Percentiles rank a stretch among this genome's conserved stretches.
phyloP scores from a whole-genome alignment of 2,888 invertebrate genomes.

The Hoplodrina blanda region DNA sequence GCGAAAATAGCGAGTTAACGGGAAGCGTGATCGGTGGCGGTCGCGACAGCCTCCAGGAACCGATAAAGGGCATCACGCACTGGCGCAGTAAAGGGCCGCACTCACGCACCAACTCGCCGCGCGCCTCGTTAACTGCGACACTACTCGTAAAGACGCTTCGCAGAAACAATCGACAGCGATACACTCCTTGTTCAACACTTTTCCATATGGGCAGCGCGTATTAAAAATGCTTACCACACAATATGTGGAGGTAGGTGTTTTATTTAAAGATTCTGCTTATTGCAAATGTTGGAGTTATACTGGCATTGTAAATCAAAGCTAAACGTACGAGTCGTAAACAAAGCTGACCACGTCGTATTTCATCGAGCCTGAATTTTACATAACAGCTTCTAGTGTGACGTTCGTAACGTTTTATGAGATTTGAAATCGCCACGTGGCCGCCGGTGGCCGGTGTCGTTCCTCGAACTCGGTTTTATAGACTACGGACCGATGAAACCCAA shows the following conservation, averaged over 20 bases:
- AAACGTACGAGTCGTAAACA: constrained; percentile 66
- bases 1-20: constrained; percentile 87
- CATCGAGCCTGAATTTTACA: constrained; percentile 65
- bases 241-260: constrained; percentile 55
- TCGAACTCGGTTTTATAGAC: constrained; percentile 86
- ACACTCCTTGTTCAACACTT: constrained; percentile 63
- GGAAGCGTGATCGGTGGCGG: constrained; percentile 85
- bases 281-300: constrained; percentile 63
- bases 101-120: constrained; percentile 70
- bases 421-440: constrained; percentile 77
- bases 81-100: constrained; percentile 78
- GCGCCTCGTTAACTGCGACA: constrained; percentile 85
- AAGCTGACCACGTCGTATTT: constrained; percentile 69
- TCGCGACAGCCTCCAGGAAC: constrained; percentile 86
- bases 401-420: constrained; percentile 77
- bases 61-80: constrained; percentile 84
- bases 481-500: constrained; percentile 87
- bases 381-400: constrained; percentile 68
- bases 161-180: constrained; percentile 81
- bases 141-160: constrained; percentile 86
- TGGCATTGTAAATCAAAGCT: constrained; percentile 65
- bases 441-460: constrained; percentile 81
- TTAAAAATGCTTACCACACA: constrained; percentile 51
- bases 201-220: constrained; percentile 43
- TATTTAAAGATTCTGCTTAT: constrained; percentile 67